These are phyloP conservation scores for Pampus argenteus DNA, from an alignment of 2,797 vertebrate genomes.

Conservation along the genomic window DNA sequence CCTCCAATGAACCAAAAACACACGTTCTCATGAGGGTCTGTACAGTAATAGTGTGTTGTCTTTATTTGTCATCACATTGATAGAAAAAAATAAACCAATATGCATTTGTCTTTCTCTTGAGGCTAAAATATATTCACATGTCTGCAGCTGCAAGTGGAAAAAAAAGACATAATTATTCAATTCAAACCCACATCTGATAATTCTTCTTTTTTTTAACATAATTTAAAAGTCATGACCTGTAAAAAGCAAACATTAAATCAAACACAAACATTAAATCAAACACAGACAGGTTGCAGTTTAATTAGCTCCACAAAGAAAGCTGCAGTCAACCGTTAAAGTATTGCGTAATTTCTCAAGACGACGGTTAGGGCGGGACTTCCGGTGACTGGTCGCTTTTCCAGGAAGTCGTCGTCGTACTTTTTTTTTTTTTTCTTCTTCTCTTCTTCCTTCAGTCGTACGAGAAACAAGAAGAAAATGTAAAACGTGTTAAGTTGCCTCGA, in stretches of 20 bases:
- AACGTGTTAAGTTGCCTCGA: constrained; percentile 30
- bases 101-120: no score
- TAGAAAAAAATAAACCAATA: no score
- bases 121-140: not conserved
- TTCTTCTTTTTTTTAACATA: not conserved
- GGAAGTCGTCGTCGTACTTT: constrained; percentile 75
- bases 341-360: constrained; percentile 53
- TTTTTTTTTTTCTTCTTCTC: constrained; percentile 6
- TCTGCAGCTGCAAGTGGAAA: not conserved
- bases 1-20: no score
- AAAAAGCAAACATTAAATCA: not conserved
- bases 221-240: not conserved
- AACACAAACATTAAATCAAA: not conserved
- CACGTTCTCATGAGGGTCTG: no score
- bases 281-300: not conserved
- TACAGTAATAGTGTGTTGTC: no score
- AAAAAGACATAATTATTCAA: not conserved
- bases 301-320: constrained; percentile 6
- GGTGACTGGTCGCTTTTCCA: constrained; percentile 13
- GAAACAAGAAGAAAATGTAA: constrained; percentile 44
- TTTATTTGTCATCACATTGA: no score
- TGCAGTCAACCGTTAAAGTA: not conserved
- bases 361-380: constrained; percentile 75
- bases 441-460: constrained; percentile 28
- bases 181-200: not conserved